phyloP scores from a whole-genome alignment of 2,888 invertebrate species.

The Tipula confusa region DNA sequence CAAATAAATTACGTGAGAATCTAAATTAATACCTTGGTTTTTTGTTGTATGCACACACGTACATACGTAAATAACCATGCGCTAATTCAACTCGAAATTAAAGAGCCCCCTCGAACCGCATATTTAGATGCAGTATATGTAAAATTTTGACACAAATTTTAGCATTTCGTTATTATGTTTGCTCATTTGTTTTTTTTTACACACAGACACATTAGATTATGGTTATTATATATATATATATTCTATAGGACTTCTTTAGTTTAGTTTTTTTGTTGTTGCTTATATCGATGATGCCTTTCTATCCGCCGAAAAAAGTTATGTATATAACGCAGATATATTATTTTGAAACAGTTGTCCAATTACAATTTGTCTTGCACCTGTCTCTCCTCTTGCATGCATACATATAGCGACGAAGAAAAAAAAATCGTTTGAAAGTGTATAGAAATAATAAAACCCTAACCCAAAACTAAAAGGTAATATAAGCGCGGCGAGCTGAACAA shows the following conservation, averaged over 20 bases:
- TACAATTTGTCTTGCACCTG: slow-evolving; percentile 31
- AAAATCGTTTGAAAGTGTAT: slow-evolving; percentile 14
- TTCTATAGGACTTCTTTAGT: slow-evolving; percentile 20
- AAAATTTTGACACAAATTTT: neutral
- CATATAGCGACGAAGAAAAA: neutral
- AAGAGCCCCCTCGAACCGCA: neutral
- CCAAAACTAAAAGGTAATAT: neutral
- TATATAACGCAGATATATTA: neutral
- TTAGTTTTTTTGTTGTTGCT: neutral
- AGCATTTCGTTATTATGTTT: neutral
- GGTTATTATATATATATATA: too few species aligned
- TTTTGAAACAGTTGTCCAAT: slow-evolving; percentile 30
- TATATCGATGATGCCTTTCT: neutral
- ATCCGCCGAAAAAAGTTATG: neutral
- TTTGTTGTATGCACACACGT: neutral
- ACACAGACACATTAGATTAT: neutral
- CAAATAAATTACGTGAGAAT: neutral
- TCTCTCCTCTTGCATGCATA: neutral
- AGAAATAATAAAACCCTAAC: neutral
- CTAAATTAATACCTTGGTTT: neutral
- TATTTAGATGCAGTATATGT: neutral
- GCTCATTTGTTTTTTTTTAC: neutral
- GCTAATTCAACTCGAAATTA: slow-evolving; percentile 5
- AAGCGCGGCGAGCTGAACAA: neutral
- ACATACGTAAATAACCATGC: neutral